A percentile compares a stretch with the other conserved stretches of the same genome.
Evolutionary conservation across 1,140 invertebrate genomes (phyloP).

Genomic region (Paraescarpia echinospica): DNA sequence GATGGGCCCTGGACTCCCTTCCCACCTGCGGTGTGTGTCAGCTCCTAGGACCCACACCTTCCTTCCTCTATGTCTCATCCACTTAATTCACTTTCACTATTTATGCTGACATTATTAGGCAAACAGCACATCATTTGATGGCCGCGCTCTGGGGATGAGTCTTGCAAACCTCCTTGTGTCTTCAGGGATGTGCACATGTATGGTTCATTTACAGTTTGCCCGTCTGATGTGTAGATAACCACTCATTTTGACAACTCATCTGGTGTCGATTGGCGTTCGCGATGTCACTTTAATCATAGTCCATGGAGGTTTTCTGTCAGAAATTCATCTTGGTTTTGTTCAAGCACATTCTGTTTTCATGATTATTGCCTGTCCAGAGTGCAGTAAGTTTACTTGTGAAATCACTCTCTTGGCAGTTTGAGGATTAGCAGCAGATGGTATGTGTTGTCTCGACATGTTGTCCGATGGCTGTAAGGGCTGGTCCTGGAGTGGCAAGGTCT

Average conservation of each 20-base stretch:
- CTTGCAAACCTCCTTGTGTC: neutral
- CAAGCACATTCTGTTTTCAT: neutral
- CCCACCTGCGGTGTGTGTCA: neutral
- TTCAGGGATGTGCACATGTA: neutral
- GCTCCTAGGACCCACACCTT: neutral
- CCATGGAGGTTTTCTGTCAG: neutral
- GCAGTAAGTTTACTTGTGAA: neutral
- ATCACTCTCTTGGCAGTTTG: too few relatives aligned
- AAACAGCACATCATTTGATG: neutral
- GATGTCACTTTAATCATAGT: neutral
- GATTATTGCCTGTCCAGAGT: neutral
- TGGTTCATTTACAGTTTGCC: neutral
- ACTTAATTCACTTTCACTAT: neutral
- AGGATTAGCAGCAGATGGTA: too few relatives aligned
- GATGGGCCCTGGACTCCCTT: neutral
- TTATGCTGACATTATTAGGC: neutral
- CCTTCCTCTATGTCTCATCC: neutral
- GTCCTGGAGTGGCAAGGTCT: too few relatives aligned
- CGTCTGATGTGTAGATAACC: neutral
- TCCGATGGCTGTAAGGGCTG: too few relatives aligned
- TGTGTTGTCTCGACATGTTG: too few relatives aligned
- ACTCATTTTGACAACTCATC: neutral
- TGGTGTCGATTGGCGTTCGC: neutral
- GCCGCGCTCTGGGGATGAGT: neutral
- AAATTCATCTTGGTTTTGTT: neutral